Percentiles rank a stretch among this genome's conserved stretches.
These are phyloP conservation scores for Fringilla coelebs DNA, from an alignment of 2,797 vertebrate genomes.

Conservation along the genomic window DNA sequence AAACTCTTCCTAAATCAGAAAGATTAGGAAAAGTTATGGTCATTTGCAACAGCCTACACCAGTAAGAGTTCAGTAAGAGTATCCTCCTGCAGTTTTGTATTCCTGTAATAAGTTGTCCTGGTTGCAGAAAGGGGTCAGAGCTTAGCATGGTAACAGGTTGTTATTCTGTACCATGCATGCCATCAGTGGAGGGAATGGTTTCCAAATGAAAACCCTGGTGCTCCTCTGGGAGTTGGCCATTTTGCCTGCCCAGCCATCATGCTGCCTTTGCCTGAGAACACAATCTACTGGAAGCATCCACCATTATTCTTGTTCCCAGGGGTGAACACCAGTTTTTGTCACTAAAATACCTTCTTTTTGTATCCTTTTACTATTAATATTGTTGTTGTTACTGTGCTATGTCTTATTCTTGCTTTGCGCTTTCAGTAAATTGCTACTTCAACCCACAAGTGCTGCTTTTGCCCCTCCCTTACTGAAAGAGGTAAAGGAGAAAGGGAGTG, in stretches of 20 bases:
- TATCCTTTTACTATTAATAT: neutral
- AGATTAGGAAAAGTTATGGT: neutral
- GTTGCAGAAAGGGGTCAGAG: neutral
- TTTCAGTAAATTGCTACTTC: neutral
- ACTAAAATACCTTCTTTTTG: neutral
- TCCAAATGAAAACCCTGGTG: neutral
- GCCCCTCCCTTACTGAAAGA: neutral
- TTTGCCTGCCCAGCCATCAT: neutral
- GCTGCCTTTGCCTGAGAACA: neutral
- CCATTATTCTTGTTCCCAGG: neutral
- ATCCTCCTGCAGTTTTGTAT: neutral
- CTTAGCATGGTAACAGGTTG: rapidly evolving
- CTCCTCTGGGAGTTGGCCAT: neutral
- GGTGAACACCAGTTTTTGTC: neutral
- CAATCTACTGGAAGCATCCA: neutral
- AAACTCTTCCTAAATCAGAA: neutral
- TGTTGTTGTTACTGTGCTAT: neutral
- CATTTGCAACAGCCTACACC: neutral
- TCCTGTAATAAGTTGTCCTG: neutral
- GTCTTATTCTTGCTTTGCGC: neutral
- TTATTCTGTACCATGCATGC: rapidly evolving
- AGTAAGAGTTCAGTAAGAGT: neutral
- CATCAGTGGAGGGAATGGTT: rapidly evolving
- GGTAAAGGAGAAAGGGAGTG: neutral
- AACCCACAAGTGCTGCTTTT: neutral